Conservation (phyloP, 2,797 vertebrate genomes). For the Diceros bicornis region DNA sequence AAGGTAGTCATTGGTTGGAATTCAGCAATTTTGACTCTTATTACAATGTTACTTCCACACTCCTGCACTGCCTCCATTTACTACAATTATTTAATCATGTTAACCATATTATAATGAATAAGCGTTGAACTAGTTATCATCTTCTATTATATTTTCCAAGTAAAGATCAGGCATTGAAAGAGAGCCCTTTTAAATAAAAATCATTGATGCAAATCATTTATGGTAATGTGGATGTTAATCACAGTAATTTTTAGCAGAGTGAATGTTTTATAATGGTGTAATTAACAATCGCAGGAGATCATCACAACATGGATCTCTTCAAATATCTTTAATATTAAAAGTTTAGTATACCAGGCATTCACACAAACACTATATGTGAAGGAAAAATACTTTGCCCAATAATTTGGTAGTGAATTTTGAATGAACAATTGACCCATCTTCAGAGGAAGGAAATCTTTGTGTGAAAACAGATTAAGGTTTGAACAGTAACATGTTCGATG, state of each 20-base stretch:
- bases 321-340: constrained; percentile 39
- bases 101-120: constrained; percentile 64
- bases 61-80: background rate
- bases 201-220: constrained; percentile 78
- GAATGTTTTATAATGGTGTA: constrained; percentile 77
- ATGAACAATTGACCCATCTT: constrained; percentile 40
- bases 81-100: constrained; percentile 71
- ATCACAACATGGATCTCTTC: constrained; percentile 31
- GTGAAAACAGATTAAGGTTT: constrained; percentile 9
- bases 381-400: constrained; percentile 38
- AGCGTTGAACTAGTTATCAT: constrained; percentile 70
- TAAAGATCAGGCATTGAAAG: constrained; percentile 77
- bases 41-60: constrained; percentile 7
- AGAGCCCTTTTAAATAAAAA: constrained; percentile 56
- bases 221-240: constrained; percentile 77
- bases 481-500: background rate
- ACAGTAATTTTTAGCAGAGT: constrained; percentile 71
- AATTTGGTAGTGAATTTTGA: constrained; percentile 66
- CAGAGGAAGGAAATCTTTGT: background rate
- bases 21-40: constrained; percentile 6
- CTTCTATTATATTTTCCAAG: constrained; percentile 76
- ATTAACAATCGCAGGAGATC: constrained; percentile 67
- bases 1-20: constrained; percentile 25
- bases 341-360: constrained; percentile 24
- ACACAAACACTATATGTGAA: constrained; percentile 32